Base-by-base conservation (phyloP, 2,797 vertebrate genomes). In the Sylvia borin region DNA sequence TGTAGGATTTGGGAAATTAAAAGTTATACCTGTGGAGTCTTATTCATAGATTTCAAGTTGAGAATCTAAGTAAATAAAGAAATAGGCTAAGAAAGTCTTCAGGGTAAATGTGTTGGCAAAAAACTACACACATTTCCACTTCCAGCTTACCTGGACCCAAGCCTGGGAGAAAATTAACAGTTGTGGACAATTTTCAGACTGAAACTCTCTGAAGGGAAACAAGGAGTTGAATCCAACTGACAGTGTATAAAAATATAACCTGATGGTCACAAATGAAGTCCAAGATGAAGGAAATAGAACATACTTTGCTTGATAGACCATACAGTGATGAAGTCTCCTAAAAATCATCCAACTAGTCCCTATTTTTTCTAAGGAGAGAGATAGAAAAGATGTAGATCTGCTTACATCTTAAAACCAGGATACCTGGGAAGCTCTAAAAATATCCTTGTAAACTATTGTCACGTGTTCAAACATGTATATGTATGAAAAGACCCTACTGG, bases 381-480 rank as follows among this genome's bases (percentile, higher is more conserved):
- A 80, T 10, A 58, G 31, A 16, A 76, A 89, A 38, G 16, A 34
- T 43, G 3, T 27, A 80, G 5, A 36, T 55, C 12, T 57, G 27
- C 6, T 76, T 68, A 27, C 3, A 2, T 42, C 11, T 62, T 54
- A 60, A 57, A 11, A 60, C 4, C 9, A 60, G 16, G 9, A 19
- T 54, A 38, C 7, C 32, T 75, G 4, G 31, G 48, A 73, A 85
- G 16, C 13, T 17, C 29, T 76, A 17, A 47, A 73, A 25, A 24
- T 7, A 40, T 42, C 19, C 10, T 58, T n/a, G 17, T 36, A 71
- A 71, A 47, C 9, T 58, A 60, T 18, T 71, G 15, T 68, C 25
- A 38, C 1, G 0, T 5, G 6, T 36, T 8, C 7, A 65, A 43
- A 57, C 5, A 24, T 5, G 17, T 54, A 0, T 47, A 31, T n/a